phyloP scores from a whole-genome alignment of 2,888 invertebrate genomes.

The Brachypterus glaber region DNA sequence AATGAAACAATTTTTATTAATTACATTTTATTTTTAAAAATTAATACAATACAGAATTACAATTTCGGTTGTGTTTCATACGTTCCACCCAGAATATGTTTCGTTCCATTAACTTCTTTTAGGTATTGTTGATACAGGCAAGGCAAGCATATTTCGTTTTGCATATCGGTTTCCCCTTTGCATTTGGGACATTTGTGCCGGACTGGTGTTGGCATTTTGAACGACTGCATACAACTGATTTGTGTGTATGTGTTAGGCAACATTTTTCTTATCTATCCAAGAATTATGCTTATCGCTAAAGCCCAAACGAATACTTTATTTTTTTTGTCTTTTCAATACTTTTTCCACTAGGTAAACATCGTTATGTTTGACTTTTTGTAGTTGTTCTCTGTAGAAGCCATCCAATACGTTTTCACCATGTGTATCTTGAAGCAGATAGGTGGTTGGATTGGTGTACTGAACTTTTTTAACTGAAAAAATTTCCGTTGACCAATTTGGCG shows the following conservation, averaged over 20 bases:
- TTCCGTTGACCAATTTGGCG: constrained; percentile 30
- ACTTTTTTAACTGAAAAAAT: too few species aligned
- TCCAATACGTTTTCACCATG: constrained; percentile 19
- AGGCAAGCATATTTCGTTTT: neutral
- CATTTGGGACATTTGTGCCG: too few species aligned
- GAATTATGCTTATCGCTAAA: constrained; percentile 12
- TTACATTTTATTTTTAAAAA: neutral
- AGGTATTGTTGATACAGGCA: neutral
- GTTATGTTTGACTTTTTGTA: too few species aligned
- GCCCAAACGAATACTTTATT: constrained; percentile 23
- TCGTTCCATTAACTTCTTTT: neutral
- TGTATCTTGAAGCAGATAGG: too few species aligned
- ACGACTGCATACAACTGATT: neutral
- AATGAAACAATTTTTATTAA: neutral
- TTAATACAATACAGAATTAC: neutral
- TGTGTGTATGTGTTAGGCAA: neutral
- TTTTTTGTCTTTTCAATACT: constrained; percentile 20
- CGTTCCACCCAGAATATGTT: neutral
- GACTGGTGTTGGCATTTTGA: too few species aligned
- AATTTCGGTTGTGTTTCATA: neutral
- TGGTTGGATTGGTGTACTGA: too few species aligned
- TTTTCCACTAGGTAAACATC: too few species aligned
- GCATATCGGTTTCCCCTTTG: neutral
- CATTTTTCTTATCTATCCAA: neutral
- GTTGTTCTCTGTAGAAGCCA: constrained; percentile 28